Conservation (phyloP, 53 echinoderm and acorn worm genomes). For the Astropecten irregularis region DNA sequence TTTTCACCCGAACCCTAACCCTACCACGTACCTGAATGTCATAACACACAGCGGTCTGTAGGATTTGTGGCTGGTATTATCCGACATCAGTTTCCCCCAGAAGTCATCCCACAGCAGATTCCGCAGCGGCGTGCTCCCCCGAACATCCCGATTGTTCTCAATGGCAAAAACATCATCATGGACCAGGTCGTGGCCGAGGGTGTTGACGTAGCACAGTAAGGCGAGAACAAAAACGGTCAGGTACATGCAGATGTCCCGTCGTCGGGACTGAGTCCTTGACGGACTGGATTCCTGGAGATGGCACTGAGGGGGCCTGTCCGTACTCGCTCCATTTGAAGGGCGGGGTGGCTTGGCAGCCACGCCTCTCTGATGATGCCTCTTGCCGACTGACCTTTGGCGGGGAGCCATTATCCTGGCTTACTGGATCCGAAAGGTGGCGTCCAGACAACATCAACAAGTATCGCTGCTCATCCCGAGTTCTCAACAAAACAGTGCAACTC, state of each 20-base stretch:
- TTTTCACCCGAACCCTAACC: too few relatives aligned
- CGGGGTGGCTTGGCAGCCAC: not conserved
- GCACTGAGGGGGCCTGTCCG: not conserved
- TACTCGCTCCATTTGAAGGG: slow-evolving; percentile 9
- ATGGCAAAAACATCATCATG: slow-evolving; percentile 95
- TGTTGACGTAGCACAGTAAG: slow-evolving; percentile 68
- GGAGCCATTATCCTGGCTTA: too few relatives aligned
- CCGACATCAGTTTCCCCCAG: slow-evolving; percentile 88
- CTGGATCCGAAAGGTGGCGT: too few relatives aligned
- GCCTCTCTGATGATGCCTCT: slow-evolving; percentile 13
- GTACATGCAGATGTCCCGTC: slow-evolving; percentile 56
- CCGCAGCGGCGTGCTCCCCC: slow-evolving; percentile 40
- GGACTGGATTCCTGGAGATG: slow-evolving; percentile 21
- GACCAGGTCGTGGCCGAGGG: slow-evolving; percentile 78
- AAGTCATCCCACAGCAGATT: slow-evolving; percentile 84
- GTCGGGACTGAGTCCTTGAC: slow-evolving; percentile 12
- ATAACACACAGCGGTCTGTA: slow-evolving; percentile 88
- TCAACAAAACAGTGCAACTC: too few relatives aligned
- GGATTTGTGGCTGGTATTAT: slow-evolving; percentile 93
- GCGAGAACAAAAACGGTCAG: slow-evolving; percentile 46
- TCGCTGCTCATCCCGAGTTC: too few relatives aligned
- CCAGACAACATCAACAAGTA: too few relatives aligned
- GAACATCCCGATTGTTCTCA: slow-evolving; percentile 83
- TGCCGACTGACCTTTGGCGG: slow-evolving; percentile 15
- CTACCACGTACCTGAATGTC: slow-evolving; percentile 75